Evolutionary conservation across 1,140 invertebrate species (phyloP), one percentile per base, ranked within the genome.

Genomic region (Drosophila bocki): DNA sequence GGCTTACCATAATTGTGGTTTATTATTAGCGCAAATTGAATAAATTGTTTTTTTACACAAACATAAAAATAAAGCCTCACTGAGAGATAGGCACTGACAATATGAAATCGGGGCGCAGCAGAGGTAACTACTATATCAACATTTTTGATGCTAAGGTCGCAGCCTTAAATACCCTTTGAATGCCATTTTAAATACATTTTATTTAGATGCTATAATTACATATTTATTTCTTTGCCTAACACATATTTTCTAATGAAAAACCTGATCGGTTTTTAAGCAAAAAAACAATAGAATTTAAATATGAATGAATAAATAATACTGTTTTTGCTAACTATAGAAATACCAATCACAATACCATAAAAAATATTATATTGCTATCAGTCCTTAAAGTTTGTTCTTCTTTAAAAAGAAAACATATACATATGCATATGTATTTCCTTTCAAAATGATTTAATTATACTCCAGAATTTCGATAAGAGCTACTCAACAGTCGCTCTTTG

Each of bases 1-100:
- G 17, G 6, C 35, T 19, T 39, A 11, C 59, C 41, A 64, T 48
- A 62, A 42, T 53, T 48, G 32, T 29, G 33, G 44, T 59, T 62
- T 78, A 68, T 87, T 68, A 88, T 75, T 57, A 78, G 77, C 75
- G 33, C 68, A 82, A 90, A 90, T 90, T 85, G 81, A 90, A 77
- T 90, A 67, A 85, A 90, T 90, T 90, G 84, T 88, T 88, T 75
- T 53, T 83, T 58, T 68, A 75, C 65, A 39, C 37, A 72, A 59
- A 72, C 69, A 71, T 51, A 70, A 67, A 83, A 82, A 70, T 74
- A 69, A 64, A 63, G 48, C 54, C 47, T 39, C 26, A 54, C 41
- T 26, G 42, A 11, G 41, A 62, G 74, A 90, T 83, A 45, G 78
- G 63, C 75, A 90, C 50, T 78, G 74, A 76, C 70, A 81, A 39